Evolutionary conservation across 92 coral and sea anemone genomes (phyloP).

Genomic region (Siderastrea radians): DNA sequence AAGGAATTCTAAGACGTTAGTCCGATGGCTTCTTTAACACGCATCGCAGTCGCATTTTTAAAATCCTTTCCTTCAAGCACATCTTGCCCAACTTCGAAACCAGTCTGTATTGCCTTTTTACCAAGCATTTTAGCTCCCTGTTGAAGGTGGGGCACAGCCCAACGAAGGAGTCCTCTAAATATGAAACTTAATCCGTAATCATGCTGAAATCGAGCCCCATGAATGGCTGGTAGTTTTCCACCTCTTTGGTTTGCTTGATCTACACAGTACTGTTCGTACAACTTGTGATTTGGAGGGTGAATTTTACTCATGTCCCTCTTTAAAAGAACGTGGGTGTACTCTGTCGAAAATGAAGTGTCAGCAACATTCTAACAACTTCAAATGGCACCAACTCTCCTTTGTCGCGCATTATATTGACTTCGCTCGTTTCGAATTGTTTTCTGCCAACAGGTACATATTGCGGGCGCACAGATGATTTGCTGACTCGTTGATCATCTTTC

Average conservation of each 20-base stretch:
- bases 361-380: no score
- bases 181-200: slow-evolving; percentile 65
- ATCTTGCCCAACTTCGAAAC: slow-evolving; percentile 44
- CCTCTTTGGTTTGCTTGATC: slow-evolving; percentile 32
- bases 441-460: slow-evolving; percentile 45
- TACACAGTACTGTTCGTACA: not conserved
- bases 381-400: not conserved
- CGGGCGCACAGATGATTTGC: slow-evolving; percentile 60
- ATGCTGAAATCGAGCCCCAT: slow-evolving; percentile 32
- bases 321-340: not conserved
- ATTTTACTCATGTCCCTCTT: not conserved
- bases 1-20: no score
- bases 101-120: slow-evolving; percentile 51
- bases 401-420: not conserved
- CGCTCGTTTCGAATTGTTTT: slow-evolving; percentile 16
- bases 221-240: slow-evolving; percentile 33
- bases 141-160: slow-evolving; percentile 45
- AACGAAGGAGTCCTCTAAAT: slow-evolving; percentile 46
- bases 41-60: no score
- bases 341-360: slow-evolving; percentile 52
- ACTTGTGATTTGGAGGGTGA: no score
- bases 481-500: slow-evolving; percentile 39
- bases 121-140: slow-evolving; percentile 46
- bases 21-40: no score
- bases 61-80: slow-evolving; percentile 28